A percentile compares a stretch with the other conserved stretches of the same genome.
phyloP scores from a whole-genome alignment of 2,888 invertebrate genomes.

The Acholoe squamosa region DNA sequence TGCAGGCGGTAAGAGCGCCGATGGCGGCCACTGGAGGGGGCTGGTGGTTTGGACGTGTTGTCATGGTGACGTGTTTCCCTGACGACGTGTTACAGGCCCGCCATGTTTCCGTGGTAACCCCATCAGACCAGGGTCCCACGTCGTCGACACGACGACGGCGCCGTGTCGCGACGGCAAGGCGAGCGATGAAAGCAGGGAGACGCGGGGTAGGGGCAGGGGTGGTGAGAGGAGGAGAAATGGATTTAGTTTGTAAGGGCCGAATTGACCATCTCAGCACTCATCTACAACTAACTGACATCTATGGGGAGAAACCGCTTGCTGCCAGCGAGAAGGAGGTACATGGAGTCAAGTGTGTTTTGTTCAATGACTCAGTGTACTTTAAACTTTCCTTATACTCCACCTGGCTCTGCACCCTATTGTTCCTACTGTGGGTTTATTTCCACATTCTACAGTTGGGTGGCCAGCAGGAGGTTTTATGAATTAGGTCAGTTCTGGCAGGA shows the following conservation, averaged over 20 bases:
- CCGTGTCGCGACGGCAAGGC: not conserved
- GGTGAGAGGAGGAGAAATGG: not conserved
- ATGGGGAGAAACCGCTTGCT: no score
- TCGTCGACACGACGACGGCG: slow-evolving; percentile 8
- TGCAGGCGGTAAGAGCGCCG: not conserved
- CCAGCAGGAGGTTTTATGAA: no score
- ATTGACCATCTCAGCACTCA: no score
- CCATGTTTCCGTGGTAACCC: slow-evolving; percentile 21
- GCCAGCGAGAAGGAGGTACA: no score
- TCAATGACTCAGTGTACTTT: no score
- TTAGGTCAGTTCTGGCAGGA: no score
- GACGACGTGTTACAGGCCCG: slow-evolving; percentile 1
- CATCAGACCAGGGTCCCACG: slow-evolving; percentile 11
- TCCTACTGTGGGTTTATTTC: no score
- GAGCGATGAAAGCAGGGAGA: not conserved
- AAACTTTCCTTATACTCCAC: no score
- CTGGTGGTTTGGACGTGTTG: not conserved
- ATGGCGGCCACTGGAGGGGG: slow-evolving; percentile 6
- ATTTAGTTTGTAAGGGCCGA: not conserved
- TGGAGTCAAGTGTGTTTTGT: no score
- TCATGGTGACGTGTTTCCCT: slow-evolving; percentile 5
- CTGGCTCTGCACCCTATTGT: no score
- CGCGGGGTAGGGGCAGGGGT: not conserved
- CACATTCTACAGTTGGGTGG: no score
- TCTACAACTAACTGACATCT: no score